Evolutionary conservation across 2,888 invertebrate species (phyloP), one percentile per base, ranked within the genome.

Genomic region (Celastrina argiolus): DNA sequence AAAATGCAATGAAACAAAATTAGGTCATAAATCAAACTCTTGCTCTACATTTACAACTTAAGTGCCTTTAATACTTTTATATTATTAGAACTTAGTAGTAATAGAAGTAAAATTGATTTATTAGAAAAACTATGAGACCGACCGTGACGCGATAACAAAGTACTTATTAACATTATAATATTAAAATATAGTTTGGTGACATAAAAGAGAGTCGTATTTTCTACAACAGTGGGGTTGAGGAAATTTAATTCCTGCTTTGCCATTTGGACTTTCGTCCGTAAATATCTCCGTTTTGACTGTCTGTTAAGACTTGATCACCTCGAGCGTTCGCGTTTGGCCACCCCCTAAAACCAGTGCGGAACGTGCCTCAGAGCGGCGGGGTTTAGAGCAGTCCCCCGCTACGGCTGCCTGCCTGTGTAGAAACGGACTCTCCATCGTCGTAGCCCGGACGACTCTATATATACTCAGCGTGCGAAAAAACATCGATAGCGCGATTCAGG

Each of bases 341-440:
- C 56, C 64, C 42, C 18, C 56, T 5, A 36, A 18, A 63, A 66
- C 63, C 63, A 61, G 71, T 71, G 66, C 68, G 63, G 63, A 67
- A 41, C 42, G 12, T 10, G 51, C 12, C 51, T 51, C 51, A 51
- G 45, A 64, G 65, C 68, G 69, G 72, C 71, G 71, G 74, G 77
- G 74, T 41, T 77, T 77, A 74, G 74, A 41, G 71, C 75, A 78
- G 80, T 73, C 73, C 77, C 69, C 69, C 69, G 73, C 75, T 16
- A 64, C 51, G 64, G 14, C 64, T 64, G 64, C 64, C 64, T n/a
- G 18, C 45, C 64, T 64, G 64, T 64, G 64, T 64, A 64, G 56
- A 64, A 63, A 45, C 63, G 61, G 51, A 63, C 51, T 26, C 74
- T 69, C 71, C 75, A 70, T 73, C 74, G 74, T 73, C 72, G 31